These are phyloP conservation scores for Gephyroberyx darwinii DNA, from an alignment of 2,797 vertebrate genomes.

Conservation along the genomic window DNA sequence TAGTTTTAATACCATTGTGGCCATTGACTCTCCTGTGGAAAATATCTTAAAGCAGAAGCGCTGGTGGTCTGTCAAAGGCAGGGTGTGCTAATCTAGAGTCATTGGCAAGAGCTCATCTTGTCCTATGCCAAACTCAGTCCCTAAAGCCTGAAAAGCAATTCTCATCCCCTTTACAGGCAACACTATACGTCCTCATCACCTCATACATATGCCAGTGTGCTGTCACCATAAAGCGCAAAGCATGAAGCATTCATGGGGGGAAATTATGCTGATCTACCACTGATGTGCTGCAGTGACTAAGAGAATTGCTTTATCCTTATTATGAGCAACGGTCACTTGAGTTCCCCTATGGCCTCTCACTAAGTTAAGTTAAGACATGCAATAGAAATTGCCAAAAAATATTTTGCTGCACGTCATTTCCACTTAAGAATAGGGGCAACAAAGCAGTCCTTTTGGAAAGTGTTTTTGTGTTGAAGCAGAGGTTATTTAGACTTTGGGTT, in stretches of 20 bases:
- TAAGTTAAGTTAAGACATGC: too few relatives aligned
- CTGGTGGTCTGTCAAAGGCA: neutral
- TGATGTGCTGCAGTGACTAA: neutral
- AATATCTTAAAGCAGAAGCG: too few relatives aligned
- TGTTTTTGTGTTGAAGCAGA: slow-evolving; percentile 11
- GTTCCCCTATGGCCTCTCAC: neutral
- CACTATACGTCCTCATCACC: neutral
- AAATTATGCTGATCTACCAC: neutral
- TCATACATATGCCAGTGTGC: neutral
- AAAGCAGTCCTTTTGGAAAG: slow-evolving; percentile 1
- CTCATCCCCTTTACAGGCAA: too few relatives aligned
- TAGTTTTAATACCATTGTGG: too few relatives aligned
- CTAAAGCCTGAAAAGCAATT: neutral
- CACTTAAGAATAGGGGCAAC: slow-evolving; percentile 4
- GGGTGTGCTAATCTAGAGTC: neutral
- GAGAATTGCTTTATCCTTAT: neutral
- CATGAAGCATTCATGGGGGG: neutral
- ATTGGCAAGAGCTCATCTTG: neutral
- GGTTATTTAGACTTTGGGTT: slow-evolving; percentile 49
- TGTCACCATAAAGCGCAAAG: too few relatives aligned
- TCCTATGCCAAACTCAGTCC: neutral
- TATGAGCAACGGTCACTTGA: neutral
- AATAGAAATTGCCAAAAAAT: too few relatives aligned
- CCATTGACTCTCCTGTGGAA: too few relatives aligned
- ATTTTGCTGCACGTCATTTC: too few relatives aligned